These are phyloP conservation scores for Lutra lutra DNA, from an alignment of 2,797 vertebrate genomes.

Conservation along the genomic window DNA sequence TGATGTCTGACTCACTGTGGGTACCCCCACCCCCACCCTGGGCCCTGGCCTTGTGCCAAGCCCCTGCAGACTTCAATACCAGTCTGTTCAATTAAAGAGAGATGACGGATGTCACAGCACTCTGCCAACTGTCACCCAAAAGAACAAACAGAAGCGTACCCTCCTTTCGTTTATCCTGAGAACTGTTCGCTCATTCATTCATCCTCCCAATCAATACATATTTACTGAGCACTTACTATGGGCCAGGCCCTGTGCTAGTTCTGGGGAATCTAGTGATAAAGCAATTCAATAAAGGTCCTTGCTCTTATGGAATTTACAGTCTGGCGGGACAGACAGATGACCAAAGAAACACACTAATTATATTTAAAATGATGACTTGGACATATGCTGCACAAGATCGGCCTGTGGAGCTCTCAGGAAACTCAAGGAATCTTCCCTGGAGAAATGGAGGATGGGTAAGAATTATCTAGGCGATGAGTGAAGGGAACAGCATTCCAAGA, in stretches of 20 bases:
- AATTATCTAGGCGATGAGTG: background rate
- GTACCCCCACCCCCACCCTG: constrained; percentile 61
- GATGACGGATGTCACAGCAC: constrained; percentile 80
- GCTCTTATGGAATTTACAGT: background rate
- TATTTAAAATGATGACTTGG: background rate
- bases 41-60: constrained; percentile 76
- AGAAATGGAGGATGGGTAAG: background rate
- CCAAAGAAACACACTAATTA: background rate
- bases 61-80: constrained; percentile 75
- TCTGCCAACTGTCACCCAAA: constrained; percentile 80
- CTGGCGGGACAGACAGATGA: background rate
- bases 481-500: background rate
- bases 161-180: constrained; percentile 45
- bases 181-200: background rate
- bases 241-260: background rate
- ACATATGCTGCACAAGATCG: background rate
- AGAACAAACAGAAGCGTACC: constrained; percentile 70
- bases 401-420: background rate
- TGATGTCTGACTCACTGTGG: background rate
- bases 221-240: background rate
- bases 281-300: background rate
- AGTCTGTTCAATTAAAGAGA: constrained; percentile 77
- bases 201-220: background rate
- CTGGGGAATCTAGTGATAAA: background rate
- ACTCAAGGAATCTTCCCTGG: background rate